phyloP scores from a whole-genome alignment of 2,888 invertebrate species.

The Ceramica pisi region DNA sequence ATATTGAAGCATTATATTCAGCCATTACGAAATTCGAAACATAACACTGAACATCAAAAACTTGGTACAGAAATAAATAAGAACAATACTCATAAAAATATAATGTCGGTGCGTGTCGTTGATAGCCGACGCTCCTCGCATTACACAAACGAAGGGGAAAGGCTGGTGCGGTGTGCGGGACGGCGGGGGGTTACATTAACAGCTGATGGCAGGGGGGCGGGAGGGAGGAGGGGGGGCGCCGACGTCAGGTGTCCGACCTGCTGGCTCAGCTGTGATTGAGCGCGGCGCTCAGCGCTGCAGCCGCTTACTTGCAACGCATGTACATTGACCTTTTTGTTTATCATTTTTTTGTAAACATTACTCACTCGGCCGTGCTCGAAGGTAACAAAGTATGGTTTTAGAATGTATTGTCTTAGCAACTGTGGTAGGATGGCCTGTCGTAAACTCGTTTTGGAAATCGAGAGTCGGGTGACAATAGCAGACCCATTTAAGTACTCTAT shows the following conservation, averaged over 20 bases:
- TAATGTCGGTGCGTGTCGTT: constrained; percentile 69
- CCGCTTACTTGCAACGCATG: constrained; percentile 78
- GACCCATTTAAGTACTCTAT: constrained; percentile 2
- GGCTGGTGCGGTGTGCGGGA: constrained; percentile 75
- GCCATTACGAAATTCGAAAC: constrained; percentile 29
- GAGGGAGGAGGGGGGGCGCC: constrained; percentile 70
- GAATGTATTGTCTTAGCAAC: constrained; percentile 54
- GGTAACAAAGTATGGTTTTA: constrained; percentile 46
- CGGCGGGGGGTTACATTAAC: constrained; percentile 85
- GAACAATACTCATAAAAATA: constrained; percentile 63
- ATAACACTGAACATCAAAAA: constrained; percentile 45
- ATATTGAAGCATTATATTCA: constrained; percentile 19
- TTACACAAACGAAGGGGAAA: constrained; percentile 91
- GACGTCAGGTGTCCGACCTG: constrained; percentile 89
- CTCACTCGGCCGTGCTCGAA: constrained; percentile 53
- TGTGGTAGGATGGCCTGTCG: constrained; percentile 22
- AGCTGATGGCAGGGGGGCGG: constrained; percentile 86
- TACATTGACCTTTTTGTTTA: constrained; percentile 89
- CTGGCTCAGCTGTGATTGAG: constrained; percentile 72
- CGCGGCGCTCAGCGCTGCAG: constrained; percentile 85
- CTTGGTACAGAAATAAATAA: constrained; percentile 58
- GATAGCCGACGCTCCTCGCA: constrained; percentile 84
- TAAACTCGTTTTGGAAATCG: constrained; percentile 41
- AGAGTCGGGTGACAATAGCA: constrained; percentile 24
- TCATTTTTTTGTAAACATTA: constrained; percentile 81